A percentile compares a stretch with the other conserved stretches of the same genome.
These are phyloP conservation scores for Chloroceryle aenea DNA, from an alignment of 2,113 vertebrate genomes.

Conservation along the genomic window DNA sequence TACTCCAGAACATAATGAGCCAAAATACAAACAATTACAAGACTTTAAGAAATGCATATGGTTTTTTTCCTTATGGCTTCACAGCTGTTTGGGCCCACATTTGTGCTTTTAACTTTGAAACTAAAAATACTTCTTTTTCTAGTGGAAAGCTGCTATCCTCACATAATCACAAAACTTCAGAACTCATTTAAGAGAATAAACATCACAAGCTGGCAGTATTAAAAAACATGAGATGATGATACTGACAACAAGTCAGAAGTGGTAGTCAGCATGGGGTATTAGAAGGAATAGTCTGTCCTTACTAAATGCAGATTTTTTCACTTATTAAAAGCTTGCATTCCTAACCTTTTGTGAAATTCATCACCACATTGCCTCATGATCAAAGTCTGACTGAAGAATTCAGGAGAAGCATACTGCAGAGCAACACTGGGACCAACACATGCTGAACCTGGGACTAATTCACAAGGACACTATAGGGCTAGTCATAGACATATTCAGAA, in stretches of 20 bases:
- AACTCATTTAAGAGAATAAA: neutral
- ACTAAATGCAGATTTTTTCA: neutral
- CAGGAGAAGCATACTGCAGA: neutral
- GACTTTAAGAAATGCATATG: neutral
- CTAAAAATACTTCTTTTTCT: neutral
- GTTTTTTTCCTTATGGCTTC: neutral
- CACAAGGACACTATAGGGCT: neutral
- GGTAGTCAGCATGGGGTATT: neutral
- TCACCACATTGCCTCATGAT: neutral
- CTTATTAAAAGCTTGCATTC: neutral
- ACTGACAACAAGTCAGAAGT: neutral
- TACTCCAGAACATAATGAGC: neutral
- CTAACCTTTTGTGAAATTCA: neutral
- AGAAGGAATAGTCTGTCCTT: neutral
- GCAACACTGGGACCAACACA: neutral
- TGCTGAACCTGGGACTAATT: neutral
- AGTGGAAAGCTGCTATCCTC: neutral
- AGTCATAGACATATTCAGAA: neutral
- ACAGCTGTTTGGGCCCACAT: neutral
- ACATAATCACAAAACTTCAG: neutral
- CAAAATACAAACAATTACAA: neutral
- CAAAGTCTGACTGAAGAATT: neutral
- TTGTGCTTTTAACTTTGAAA: neutral
- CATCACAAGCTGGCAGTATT: neutral
- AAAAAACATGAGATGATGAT: conserved; percentile 5